Conservation (phyloP, 2,888 invertebrate genomes). For the Hemistola chrysoprasaria region DNA sequence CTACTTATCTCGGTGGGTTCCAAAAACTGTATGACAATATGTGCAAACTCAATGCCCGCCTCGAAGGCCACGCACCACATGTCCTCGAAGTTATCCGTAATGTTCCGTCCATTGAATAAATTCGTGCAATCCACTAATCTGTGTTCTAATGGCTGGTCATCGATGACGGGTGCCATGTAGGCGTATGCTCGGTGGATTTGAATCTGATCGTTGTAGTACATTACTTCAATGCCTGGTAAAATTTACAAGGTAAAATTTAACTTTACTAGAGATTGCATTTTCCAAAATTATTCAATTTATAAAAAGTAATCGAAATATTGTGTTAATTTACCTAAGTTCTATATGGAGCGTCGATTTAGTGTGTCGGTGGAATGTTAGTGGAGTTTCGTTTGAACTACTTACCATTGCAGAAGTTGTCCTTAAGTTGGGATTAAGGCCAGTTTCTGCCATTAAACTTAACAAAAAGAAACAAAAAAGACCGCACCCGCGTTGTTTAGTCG, state of each 20-base stretch:
- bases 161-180: constrained; percentile 51
- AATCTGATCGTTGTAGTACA: constrained; percentile 53
- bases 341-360: too few relatives aligned
- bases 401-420: too few relatives aligned
- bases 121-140: constrained; percentile 66
- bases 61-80: constrained; percentile 84
- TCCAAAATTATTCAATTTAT: too few relatives aligned
- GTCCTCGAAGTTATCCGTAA: constrained; percentile 85
- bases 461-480: too few relatives aligned
- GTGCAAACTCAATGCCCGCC: constrained; percentile 55
- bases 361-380: too few relatives aligned
- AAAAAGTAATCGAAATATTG: too few relatives aligned
- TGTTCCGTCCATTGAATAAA: constrained; percentile 86
- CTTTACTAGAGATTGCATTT: too few relatives aligned
- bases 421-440: too few relatives aligned
- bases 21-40: constrained; percentile 62
- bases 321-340: too few relatives aligned
- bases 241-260: neutral
- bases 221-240: constrained; percentile 74
- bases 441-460: too few relatives aligned
- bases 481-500: too few relatives aligned
- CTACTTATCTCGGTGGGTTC: constrained; percentile 64
- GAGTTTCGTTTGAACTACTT: too few relatives aligned
- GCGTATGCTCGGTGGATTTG: constrained; percentile 58
- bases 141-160: constrained; percentile 42